These are phyloP conservation scores for Calliphora vomitoria DNA, from an alignment of 2,888 invertebrate species.

Conservation along the genomic window DNA sequence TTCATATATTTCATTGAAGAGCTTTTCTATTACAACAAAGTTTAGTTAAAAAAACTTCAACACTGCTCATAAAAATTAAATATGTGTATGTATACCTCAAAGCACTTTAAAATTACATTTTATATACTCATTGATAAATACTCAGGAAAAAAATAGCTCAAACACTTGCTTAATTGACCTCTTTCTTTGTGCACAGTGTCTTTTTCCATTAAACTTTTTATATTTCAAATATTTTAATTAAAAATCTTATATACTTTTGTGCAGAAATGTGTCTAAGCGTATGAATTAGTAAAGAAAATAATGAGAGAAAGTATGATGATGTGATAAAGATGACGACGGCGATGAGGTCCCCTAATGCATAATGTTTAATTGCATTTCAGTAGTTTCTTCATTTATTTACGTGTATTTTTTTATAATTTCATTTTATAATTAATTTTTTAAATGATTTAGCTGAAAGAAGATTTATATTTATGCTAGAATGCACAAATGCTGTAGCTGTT, in stretches of 20 bases:
- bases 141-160: not conserved
- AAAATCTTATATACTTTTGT: constrained; percentile 13
- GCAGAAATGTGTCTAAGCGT: not conserved
- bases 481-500: not conserved
- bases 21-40: too few relatives aligned
- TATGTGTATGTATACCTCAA: too few relatives aligned
- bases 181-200: not conserved
- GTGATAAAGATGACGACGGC: not conserved
- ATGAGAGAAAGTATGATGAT: not conserved
- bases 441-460: constrained; percentile 22
- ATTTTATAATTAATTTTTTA: constrained; percentile 34
- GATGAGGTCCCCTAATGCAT: not conserved
- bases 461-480: constrained; percentile 22
- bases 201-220: constrained; percentile 4
- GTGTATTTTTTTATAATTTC: not conserved
- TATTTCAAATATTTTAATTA: constrained; percentile 12
- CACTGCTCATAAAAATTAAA: too few relatives aligned
- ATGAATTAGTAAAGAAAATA: not conserved
- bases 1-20: too few relatives aligned
- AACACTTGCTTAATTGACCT: not conserved
- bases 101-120: too few relatives aligned
- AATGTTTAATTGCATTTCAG: constrained; percentile 13
- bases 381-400: not conserved
- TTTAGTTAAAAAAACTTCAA: too few relatives aligned
- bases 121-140: not conserved